These are phyloP conservation scores for Aplodontia rufa DNA, from an alignment of 2,113 vertebrate genomes.

Conservation along the genomic window DNA sequence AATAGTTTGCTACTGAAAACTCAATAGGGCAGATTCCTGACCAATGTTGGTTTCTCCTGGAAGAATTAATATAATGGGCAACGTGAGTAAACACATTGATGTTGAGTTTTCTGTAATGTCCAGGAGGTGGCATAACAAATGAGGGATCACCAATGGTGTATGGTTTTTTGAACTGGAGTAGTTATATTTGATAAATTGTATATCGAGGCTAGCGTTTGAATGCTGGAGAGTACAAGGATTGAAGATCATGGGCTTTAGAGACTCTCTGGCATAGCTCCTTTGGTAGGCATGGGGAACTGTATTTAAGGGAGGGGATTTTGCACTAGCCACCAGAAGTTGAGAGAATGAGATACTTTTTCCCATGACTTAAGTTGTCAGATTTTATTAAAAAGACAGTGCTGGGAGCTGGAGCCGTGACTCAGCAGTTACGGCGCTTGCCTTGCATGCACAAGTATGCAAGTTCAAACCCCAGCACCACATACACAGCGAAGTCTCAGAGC, in stretches of 20 bases:
- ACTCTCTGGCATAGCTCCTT: background rate
- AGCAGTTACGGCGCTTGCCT: too few species aligned
- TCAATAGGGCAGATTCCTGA: background rate
- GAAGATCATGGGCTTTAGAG: background rate
- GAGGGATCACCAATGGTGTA: background rate
- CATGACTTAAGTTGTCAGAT: slow-evolving; percentile 18
- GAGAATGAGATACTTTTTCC: background rate
- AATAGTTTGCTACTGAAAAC: background rate
- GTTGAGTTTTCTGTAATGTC: background rate
- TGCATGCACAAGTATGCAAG: too few species aligned
- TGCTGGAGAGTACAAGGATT: background rate
- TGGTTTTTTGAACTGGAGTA: background rate
- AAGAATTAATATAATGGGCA: background rate
- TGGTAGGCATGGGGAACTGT: background rate
- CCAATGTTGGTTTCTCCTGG: background rate
- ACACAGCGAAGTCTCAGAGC: too few species aligned
- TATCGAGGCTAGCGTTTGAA: background rate
- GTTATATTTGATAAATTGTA: background rate
- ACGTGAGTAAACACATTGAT: background rate
- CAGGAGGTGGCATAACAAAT: background rate
- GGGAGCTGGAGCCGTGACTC: too few species aligned
- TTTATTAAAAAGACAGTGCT: background rate
- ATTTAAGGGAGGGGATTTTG: background rate
- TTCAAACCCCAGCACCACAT: too few species aligned
- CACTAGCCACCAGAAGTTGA: background rate